Base-by-base conservation (phyloP, 1,140 invertebrate species). In the Neodiprion pinetum region DNA sequence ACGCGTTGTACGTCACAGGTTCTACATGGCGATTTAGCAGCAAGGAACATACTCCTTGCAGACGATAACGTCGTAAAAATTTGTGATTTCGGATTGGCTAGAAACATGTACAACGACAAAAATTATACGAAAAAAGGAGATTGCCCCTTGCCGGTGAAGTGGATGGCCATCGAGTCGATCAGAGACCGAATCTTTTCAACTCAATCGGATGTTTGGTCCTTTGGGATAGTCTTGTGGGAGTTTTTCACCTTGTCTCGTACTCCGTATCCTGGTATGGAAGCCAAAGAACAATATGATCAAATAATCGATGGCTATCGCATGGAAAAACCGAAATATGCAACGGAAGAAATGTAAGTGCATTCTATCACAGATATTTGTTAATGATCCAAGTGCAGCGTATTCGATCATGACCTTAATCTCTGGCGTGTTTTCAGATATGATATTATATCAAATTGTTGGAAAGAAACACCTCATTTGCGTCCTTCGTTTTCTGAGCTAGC, bases 11-110 rank as follows among this genome's bases (percentile, higher is more conserved):
- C 9, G 53, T 61, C n/a, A 85, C 85, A 94, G 92, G 93, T 96
- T 0, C 82, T 99, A 5, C 98, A 99, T 85, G 94, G 98, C n/a
- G 98, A 99, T 91, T 90, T 99, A 72, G 98, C 98, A 0, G 97
- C 98, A 1, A 92, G 98, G 85, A 99, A 99, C 89, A 94, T 99
- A 72, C 89, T 99, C n/a, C 90, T 99, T 1, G 93, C 96, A 2
- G 96, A 98, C 50, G 91, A 97, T 74, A 95, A 96, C 82, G 88
- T 96, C 0, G 94, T 96, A 0, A 99, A 99, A 86, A 98, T 99
- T 78, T 98, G 97, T 76, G 98, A 99, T 85, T 99, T 99, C 89
- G 98, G 98, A n/a, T 87, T 99, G 17, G 96, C 98, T 0, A 92
- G 96, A 84, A 96, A 96, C 77, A 94, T 99, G 89, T 95, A 96